A percentile compares a stretch with the other conserved stretches of the same genome.
phyloP scores from a whole-genome alignment of 2,888 invertebrate genomes.

The Hirtodrosophila duncani region DNA sequence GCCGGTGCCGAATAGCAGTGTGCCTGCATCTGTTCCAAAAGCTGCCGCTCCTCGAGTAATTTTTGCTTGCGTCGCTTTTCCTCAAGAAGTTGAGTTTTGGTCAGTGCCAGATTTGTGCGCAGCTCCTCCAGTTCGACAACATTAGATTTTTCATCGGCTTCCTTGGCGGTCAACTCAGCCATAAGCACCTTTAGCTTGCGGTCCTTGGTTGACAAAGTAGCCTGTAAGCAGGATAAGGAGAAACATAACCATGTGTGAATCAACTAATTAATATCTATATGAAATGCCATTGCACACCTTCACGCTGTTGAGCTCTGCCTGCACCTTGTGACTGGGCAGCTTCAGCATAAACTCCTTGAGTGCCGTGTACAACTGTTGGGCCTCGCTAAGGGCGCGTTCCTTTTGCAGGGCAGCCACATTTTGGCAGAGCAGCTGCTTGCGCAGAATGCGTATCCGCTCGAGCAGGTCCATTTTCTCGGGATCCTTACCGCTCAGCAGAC shows the following conservation, averaged over 20 bases:
- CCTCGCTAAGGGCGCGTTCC: constrained; percentile 73
- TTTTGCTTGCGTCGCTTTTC: constrained; percentile 76
- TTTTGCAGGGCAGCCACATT: constrained; percentile 72
- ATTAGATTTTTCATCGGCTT: constrained; percentile 72
- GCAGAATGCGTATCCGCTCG: constrained; percentile 87
- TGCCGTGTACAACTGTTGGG: constrained; percentile 74
- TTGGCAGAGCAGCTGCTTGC: constrained; percentile 74
- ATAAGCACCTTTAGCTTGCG: constrained; percentile 75
- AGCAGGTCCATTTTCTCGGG: constrained; percentile 89
- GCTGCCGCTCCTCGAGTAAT: constrained; percentile 73
- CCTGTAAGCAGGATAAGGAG: no score
- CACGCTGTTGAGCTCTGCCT: constrained; percentile 74
- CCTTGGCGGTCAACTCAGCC: constrained; percentile 73
- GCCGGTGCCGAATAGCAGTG: constrained; percentile 77
- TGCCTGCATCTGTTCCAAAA: constrained; percentile 75
- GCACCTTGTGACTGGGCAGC: constrained; percentile 76
- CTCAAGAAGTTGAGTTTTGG: constrained; percentile 71
- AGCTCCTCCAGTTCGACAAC: constrained; percentile 68
- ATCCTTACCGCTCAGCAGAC: constrained; percentile 92
- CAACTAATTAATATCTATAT: background rate
- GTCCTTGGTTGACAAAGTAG: constrained; percentile 70
- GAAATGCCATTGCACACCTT: no score
- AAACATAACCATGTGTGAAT: no score
- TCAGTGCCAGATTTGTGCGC: constrained; percentile 62
- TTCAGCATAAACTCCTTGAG: constrained; percentile 77